These are phyloP conservation scores for Danio choprae DNA, from an alignment of 2,797 vertebrate genomes.

Conservation along the genomic window DNA sequence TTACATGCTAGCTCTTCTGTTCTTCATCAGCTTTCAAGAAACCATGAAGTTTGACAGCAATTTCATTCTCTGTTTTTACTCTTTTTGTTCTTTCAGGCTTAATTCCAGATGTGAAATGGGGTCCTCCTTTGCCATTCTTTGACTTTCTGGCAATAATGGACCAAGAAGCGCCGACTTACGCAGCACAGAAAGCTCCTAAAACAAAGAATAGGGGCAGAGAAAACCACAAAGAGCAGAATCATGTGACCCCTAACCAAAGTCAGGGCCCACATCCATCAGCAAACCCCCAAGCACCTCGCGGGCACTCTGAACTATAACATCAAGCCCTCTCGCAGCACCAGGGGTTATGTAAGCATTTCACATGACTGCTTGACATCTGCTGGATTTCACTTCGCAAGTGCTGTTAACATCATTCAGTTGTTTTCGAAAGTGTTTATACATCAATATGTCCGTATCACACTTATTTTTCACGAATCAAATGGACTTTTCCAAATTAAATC, in stretches of 20 bases:
- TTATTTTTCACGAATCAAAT: background rate
- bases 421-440: background rate
- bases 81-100: constrained; percentile 71
- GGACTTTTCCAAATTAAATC: background rate
- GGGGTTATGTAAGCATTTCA: constrained; percentile 30
- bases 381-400: background rate
- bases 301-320: constrained; percentile 75
- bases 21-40: background rate
- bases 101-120: constrained; percentile 83
- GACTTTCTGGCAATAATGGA: constrained; percentile 92
- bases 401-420: background rate
- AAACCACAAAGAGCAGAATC: constrained; percentile 45
- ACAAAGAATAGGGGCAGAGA: constrained; percentile 45
- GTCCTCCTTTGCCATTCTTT: constrained; percentile 82
- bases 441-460: background rate
- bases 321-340: background rate
- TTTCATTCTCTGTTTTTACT: background rate
- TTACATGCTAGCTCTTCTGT: background rate
- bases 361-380: constrained; percentile 35
- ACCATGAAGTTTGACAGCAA: background rate
- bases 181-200: constrained; percentile 64
- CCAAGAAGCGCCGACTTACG: constrained; percentile 66
- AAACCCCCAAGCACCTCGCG: constrained; percentile 28
- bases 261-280: constrained; percentile 58
- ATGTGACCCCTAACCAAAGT: constrained; percentile 38